phyloP scores from a whole-genome alignment of 2,888 invertebrate genomes.

The Clivina fossor region DNA sequence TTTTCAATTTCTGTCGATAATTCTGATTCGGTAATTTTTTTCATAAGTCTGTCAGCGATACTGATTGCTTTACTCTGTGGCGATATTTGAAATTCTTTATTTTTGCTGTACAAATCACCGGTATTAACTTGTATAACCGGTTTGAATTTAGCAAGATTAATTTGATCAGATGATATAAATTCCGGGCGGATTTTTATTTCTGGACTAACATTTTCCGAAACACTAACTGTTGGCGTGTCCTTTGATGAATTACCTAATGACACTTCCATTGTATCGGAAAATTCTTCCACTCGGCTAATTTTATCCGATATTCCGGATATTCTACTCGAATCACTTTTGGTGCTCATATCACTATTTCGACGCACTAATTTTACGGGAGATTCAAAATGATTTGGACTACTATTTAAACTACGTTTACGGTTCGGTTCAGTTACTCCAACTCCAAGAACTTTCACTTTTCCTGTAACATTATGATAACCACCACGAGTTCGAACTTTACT shows the following conservation, averaged over 20 bases:
- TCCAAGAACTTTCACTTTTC: slow-evolving; percentile 38
- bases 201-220: slow-evolving; percentile 40
- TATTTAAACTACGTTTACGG: slow-evolving; percentile 31
- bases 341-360: slow-evolving; percentile 46
- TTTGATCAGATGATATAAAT: slow-evolving; percentile 18
- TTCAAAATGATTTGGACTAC: slow-evolving; percentile 32
- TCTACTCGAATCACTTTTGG: slow-evolving; percentile 44
- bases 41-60: slow-evolving; percentile 49
- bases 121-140: slow-evolving; percentile 45
- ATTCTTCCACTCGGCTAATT: slow-evolving; percentile 46
- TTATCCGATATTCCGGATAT: slow-evolving; percentile 45
- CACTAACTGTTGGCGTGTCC: slow-evolving; percentile 38
- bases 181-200: slow-evolving; percentile 18
- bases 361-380: slow-evolving; percentile 38
- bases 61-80: slow-evolving; percentile 46
- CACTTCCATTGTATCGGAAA: slow-evolving; percentile 47
- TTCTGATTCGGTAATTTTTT: slow-evolving; percentile 44
- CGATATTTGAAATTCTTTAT: slow-evolving; percentile 38
- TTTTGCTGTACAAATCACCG: slow-evolving; percentile 39
- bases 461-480: slow-evolving; percentile 35
- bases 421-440: slow-evolving; percentile 31
- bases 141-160: slow-evolving; percentile 38
- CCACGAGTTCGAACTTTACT: slow-evolving; percentile 38
- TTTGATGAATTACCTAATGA: slow-evolving; percentile 42
- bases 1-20: slow-evolving; percentile 13